phyloP scores from a whole-genome alignment of 2,797 vertebrate genomes.

The Sebastes baramenuke region DNA sequence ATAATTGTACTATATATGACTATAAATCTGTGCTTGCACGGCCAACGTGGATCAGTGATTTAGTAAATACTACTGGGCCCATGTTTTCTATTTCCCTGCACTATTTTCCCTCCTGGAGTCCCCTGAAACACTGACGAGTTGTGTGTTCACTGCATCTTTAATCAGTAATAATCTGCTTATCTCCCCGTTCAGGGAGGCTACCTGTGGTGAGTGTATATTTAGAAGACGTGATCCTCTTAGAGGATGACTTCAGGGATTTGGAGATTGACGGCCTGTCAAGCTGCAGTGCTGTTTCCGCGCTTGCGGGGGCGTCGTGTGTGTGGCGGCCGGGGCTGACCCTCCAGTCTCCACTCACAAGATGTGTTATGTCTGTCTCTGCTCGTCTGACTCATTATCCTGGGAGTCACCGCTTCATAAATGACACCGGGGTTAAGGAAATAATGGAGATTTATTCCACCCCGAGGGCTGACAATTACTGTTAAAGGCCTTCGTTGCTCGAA shows the following conservation, averaged over 20 bases:
- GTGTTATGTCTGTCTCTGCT: slow-evolving; percentile 6
- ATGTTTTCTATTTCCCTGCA: background rate
- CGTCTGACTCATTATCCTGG: slow-evolving; percentile 4
- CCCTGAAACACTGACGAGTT: background rate
- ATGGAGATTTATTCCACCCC: slow-evolving; percentile 8
- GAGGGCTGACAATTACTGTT: background rate
- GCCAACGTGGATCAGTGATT: background rate
- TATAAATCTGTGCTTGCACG: background rate
- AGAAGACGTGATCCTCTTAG: slow-evolving; percentile 74
- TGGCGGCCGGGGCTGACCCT: background rate
- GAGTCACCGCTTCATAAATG: slow-evolving; percentile 4
- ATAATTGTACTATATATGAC: background rate
- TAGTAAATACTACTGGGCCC: background rate
- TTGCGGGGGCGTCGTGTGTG: slow-evolving; percentile 9
- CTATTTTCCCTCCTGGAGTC: background rate
- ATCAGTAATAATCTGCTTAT: slow-evolving; percentile 76
- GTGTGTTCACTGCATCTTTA: slow-evolving; percentile 25
- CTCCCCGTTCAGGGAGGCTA: slow-evolving; percentile 23
- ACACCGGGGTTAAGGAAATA: background rate
- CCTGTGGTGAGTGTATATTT: slow-evolving; percentile 66
- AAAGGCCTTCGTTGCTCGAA: background rate
- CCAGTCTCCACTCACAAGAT: background rate
- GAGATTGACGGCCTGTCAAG: slow-evolving; percentile 3
- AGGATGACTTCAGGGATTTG: slow-evolving; percentile 58
- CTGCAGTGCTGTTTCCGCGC: slow-evolving; percentile 8